Base-by-base conservation (phyloP, 2,797 vertebrate species). In the Acanthurus lineatus region DNA sequence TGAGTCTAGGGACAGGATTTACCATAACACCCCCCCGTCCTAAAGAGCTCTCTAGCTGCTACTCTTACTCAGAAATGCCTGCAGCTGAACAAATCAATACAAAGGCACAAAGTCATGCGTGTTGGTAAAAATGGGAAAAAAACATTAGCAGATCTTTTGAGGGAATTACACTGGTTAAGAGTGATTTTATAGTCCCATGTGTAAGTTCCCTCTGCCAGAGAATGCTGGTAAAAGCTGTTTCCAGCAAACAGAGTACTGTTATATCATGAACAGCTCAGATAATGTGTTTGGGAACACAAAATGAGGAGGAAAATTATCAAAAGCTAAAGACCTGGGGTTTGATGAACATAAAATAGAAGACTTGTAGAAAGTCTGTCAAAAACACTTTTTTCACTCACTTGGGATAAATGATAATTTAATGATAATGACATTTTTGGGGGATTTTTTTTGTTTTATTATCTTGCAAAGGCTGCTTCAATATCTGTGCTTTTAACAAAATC, bases 181-280 rank as follows among this genome's bases (percentile, higher is more conserved):
- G 16, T 2, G 17, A 62, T 58, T 66, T 42, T 0, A 17, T 52
- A 9, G 65, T 59, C 32, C 53, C 9, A 5, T 0, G 2, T 32
- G 52, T 49, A 6, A 17, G 56, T 56, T 25, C 6, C 6, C 0
- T 14, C 14, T 19, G 42, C 25, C 20, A 3, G 7, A 72, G 4
- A 61, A 51, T 25, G 15, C 17, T 12, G 52, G 15, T 48, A 2
- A 22, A n/a, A 17, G 45, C 40, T 51, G 77, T 81, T 69, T 70
- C 62, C 57, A 47, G 69, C 64, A 68, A 77, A 84, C 64, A 73
- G 3, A 28, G 20, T 15, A 3, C 15, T 47, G 38, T 6, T 38
- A 44, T 51, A 53, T 77, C 54, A 72, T 72, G 53, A 53, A 1
- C 38, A 70, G 61, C 56, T 65, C 15, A 22, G 40, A 58, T 54